Percentiles rank a stretch among this genome's conserved stretches.
Conservation (phyloP, 2,888 invertebrate genomes). For the Eupithecia centaureata region DNA sequence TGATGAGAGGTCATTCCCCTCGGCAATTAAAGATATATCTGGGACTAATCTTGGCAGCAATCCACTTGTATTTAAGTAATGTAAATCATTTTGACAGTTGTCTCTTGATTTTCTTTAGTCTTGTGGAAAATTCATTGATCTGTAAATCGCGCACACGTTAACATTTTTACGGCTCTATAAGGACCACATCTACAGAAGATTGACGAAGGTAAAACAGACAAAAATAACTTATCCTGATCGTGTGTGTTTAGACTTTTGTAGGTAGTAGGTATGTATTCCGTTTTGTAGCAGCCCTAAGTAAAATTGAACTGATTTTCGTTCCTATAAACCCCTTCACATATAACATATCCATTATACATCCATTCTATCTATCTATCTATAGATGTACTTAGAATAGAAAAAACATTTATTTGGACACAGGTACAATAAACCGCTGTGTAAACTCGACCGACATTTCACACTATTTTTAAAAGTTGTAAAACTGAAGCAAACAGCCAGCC, state of each 20-base stretch:
- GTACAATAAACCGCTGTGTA: slow-evolving; percentile 35
- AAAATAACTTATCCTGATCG: no score
- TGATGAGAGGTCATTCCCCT: slow-evolving; percentile 67
- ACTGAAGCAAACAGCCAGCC: slow-evolving; percentile 53
- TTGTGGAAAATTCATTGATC: slow-evolving; percentile 1
- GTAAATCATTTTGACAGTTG: slow-evolving; percentile 41
- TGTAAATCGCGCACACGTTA: background rate
- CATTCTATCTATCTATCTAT: no score
- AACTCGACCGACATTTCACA: slow-evolving; percentile 36
- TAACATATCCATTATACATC: no score
- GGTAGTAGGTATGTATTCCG: no score
- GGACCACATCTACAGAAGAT: no score
- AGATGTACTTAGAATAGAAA: no score
- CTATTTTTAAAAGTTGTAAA: slow-evolving; percentile 44
- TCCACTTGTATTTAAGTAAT: slow-evolving; percentile 17
- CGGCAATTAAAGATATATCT: slow-evolving; percentile 62
- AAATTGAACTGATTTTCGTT: background rate
- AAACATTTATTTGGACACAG: no score
- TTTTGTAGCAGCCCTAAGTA: background rate
- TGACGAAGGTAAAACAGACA: no score
- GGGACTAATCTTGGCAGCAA: slow-evolving; percentile 48
- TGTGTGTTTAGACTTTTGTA: no score
- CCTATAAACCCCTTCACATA: background rate
- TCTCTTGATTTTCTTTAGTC: slow-evolving; percentile 17
- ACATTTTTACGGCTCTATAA: no score